These are phyloP conservation scores for Thaleichthys pacificus DNA, from an alignment of 2,797 vertebrate genomes.

Conservation along the genomic window DNA sequence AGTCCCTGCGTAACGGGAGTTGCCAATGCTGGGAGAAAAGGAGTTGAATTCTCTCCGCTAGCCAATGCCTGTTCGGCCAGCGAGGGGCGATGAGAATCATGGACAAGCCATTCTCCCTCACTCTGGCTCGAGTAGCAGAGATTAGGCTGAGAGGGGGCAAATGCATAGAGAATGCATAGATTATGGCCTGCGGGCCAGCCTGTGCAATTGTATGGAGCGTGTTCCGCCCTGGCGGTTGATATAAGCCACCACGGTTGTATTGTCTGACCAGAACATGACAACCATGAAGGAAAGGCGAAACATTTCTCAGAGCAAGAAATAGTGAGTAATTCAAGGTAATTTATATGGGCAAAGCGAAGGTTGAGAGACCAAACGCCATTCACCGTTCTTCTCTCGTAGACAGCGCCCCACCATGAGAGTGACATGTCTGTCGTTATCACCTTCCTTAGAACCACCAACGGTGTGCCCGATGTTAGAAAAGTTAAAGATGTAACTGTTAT, in stretches of 20 bases:
- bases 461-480: too few relatives aligned
- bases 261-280: neutral
- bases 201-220: neutral
- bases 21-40: neutral
- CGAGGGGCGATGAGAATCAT: constrained; percentile 11
- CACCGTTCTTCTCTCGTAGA: too few relatives aligned
- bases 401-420: too few relatives aligned
- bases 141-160: constrained; percentile 3
- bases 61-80: neutral
- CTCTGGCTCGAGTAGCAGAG: neutral
- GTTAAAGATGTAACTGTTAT: too few relatives aligned
- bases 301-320: too few relatives aligned
- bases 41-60: constrained; percentile 9
- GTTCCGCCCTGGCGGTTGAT: neutral
- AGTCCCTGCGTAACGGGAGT: neutral
- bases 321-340: too few relatives aligned
- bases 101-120: neutral
- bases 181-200: neutral
- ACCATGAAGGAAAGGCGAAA: too few relatives aligned
- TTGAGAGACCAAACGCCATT: too few relatives aligned
- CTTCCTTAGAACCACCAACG: too few relatives aligned
- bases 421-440: too few relatives aligned
- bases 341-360: too few relatives aligned
- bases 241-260: constrained; percentile 16
- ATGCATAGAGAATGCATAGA: neutral